Evolutionary conservation across 2,113 vertebrate species (phyloP).

Genomic region (Vireo altiloquus): DNA sequence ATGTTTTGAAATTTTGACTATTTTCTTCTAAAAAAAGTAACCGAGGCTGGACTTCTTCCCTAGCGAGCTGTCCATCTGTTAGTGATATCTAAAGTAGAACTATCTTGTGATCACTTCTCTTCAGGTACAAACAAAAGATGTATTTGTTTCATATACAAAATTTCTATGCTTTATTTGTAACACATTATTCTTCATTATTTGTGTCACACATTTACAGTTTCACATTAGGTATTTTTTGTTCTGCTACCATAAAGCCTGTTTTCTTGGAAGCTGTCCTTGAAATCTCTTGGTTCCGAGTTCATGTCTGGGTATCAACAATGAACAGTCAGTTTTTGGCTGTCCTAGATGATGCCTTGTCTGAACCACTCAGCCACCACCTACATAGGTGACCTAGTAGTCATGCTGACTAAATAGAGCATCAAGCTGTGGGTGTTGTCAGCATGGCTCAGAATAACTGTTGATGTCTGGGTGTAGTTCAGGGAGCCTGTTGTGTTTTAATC

Average conservation of each 20-base stretch:
- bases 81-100: background rate
- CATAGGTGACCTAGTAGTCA: background rate
- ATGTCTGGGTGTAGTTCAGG: background rate
- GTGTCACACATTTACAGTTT: background rate
- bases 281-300: background rate
- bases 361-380: background rate
- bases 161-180: background rate
- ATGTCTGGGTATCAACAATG: background rate
- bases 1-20: background rate
- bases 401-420: slow-evolving; percentile 17
- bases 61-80: background rate
- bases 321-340: background rate
- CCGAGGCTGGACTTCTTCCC: background rate
- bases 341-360: slow-evolving; percentile 2
- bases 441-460: background rate
- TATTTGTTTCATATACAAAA: background rate
- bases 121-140: background rate
- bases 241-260: background rate
- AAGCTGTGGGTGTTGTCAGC: background rate
- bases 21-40: background rate
- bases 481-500: background rate
- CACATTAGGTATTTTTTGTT: background rate
- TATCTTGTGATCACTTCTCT: background rate
- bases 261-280: background rate
- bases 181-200: background rate